Percentiles rank a stretch among this genome's conserved stretches.
phyloP scores from a whole-genome alignment of 1,140 invertebrate genomes.

The Zaprionus taronus region DNA sequence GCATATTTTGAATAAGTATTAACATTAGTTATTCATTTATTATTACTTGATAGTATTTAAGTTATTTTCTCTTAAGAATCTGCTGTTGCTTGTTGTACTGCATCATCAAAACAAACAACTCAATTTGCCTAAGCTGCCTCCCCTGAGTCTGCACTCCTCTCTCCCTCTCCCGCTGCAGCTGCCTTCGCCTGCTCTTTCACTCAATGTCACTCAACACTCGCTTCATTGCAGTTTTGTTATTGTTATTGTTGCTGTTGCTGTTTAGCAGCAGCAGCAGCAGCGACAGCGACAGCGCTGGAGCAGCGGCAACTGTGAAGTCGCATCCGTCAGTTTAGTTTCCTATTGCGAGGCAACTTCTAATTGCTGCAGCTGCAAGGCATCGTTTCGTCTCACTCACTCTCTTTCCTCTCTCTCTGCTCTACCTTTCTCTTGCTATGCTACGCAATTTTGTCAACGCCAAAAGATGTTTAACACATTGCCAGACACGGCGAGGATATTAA shows the following conservation, averaged over 20 bases:
- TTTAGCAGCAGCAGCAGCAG: slow-evolving; percentile 36
- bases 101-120: too few species aligned
- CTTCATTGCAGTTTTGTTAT: slow-evolving; percentile 44
- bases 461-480: slow-evolving; percentile 81
- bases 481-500: slow-evolving; percentile 13
- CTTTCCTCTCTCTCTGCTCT: background rate
- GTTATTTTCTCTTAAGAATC: too few species aligned
- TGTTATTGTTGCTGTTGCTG: slow-evolving; percentile 30
- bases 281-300: slow-evolving; percentile 15
- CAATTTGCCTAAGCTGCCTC: slow-evolving; percentile 1
- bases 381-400: slow-evolving; percentile 3
- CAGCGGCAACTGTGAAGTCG: slow-evolving; percentile 39
- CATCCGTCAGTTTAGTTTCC: slow-evolving; percentile 76
- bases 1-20: too few species aligned
- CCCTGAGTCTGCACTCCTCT: background rate
- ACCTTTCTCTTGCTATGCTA: slow-evolving; percentile 3
- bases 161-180: too few species aligned
- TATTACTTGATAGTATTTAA: background rate
- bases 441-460: slow-evolving; percentile 79
- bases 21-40: too few species aligned
- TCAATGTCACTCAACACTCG: slow-evolving; percentile 35
- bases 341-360: slow-evolving; percentile 64
- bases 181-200: slow-evolving; percentile 22
- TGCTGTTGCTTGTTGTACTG: too few species aligned
- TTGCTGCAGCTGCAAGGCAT: slow-evolving; percentile 71